Conservation (phyloP, 2,113 vertebrate genomes). For the Lichenostomus cassidix region DNA sequence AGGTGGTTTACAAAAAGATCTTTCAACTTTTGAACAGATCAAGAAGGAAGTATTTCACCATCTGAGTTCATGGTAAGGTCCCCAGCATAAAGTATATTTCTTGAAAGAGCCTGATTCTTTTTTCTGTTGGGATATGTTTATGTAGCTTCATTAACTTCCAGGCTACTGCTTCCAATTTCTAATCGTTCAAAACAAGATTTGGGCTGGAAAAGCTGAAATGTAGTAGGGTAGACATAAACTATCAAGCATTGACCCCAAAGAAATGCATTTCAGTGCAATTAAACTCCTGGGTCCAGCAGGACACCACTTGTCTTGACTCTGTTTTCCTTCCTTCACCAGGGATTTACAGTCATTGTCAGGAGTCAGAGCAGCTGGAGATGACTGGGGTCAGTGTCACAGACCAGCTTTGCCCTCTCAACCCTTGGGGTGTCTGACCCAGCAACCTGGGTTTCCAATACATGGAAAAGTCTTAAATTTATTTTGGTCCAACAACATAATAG, state of each 20-base stretch:
- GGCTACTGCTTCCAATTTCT: background rate
- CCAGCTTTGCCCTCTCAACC: background rate
- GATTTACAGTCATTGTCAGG: fast-evolving
- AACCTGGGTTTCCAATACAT: background rate
- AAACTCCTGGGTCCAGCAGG: background rate
- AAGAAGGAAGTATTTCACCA: background rate
- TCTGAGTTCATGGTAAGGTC: background rate
- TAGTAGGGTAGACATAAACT: background rate
- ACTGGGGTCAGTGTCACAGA: background rate
- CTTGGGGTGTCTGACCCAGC: background rate
- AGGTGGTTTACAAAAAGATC: background rate
- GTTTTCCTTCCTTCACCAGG: background rate
- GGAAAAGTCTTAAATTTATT: background rate
- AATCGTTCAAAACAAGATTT: background rate
- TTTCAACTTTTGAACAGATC: slow-evolving; percentile 15
- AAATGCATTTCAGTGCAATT: background rate
- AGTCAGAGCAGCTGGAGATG: background rate
- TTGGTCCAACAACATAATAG: background rate
- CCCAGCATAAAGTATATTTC: background rate
- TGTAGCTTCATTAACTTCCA: background rate
- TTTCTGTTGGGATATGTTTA: background rate
- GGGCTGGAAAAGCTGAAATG: background rate
- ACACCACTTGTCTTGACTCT: background rate
- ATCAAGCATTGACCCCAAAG: background rate
- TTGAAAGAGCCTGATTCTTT: background rate